Percentiles rank a stretch among this genome's conserved stretches.
Conservation (phyloP, 2,888 invertebrate species). For the Pycnomerus fuliginosus region DNA sequence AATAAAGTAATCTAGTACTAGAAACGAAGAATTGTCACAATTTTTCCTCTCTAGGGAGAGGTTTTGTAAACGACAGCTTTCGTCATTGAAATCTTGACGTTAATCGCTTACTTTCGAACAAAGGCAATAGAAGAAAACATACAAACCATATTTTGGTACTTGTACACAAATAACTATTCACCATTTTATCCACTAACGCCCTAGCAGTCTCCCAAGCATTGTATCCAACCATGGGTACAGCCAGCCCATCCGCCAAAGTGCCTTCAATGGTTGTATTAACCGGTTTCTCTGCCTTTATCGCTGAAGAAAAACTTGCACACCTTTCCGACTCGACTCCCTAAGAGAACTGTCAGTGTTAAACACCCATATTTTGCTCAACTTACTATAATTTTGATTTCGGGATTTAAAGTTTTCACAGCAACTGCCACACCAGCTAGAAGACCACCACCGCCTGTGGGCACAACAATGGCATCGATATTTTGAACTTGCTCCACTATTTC, state of each 20-base stretch:
- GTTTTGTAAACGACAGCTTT: no score
- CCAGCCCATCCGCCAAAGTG: constrained; percentile 69
- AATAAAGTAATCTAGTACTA: no score
- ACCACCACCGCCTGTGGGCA: constrained; percentile 94
- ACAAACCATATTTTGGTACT: background rate
- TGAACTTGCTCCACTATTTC: constrained; percentile 91
- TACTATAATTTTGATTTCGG: constrained; percentile 82
- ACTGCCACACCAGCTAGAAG: constrained; percentile 88
- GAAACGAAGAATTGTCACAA: no score
- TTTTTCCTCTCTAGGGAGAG: no score
- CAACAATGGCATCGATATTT: constrained; percentile 79
- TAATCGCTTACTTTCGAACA: no score
- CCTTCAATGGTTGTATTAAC: constrained; percentile 56
- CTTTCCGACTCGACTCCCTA: constrained; percentile 89
- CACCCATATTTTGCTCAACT: constrained; percentile 33
- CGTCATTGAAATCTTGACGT: no score
- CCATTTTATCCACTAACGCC: constrained; percentile 67
- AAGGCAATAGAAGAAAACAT: background rate
- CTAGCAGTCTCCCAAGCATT: constrained; percentile 67
- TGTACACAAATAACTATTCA: constrained; percentile 36
- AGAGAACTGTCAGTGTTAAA: no score
- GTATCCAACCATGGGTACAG: constrained; percentile 67
- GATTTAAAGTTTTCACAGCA: constrained; percentile 83
- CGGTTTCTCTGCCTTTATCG: constrained; percentile 60
- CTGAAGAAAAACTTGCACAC: constrained; percentile 80